phyloP scores from a whole-genome alignment of 2,113 vertebrate species.

The Nothobranchius kuhntae region DNA sequence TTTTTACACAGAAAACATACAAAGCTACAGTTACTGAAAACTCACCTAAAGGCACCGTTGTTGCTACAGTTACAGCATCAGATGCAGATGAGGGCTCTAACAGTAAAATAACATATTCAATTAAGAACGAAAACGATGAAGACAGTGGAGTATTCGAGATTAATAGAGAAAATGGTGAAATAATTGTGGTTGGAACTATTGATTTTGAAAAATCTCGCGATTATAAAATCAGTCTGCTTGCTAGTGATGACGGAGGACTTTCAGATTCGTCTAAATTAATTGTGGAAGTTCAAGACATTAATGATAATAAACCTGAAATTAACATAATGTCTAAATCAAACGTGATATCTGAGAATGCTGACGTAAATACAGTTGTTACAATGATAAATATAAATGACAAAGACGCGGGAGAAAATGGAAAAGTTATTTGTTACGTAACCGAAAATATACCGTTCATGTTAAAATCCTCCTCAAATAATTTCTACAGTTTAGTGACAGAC shows the following conservation, averaged over 20 bases:
- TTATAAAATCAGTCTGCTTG: constrained; percentile 69
- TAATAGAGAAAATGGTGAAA: constrained; percentile 56
- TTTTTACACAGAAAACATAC: constrained; percentile 77
- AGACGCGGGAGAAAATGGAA: constrained; percentile 31
- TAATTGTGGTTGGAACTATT: constrained; percentile 55
- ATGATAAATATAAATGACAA: constrained; percentile 70
- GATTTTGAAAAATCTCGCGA: constrained; percentile 73
- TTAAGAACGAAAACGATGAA: constrained; percentile 37
- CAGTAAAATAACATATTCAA: constrained; percentile 66
- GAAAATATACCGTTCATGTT: constrained; percentile 67
- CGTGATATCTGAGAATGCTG: constrained; percentile 74
- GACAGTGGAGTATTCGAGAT: constrained; percentile 40
- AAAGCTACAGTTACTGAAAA: constrained; percentile 70
- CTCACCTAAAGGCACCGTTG: constrained; percentile 30
- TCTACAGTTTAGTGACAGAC: constrained; percentile 77
- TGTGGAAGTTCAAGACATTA: constrained; percentile 70
- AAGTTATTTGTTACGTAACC: constrained; percentile 67
- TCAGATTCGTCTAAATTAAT: constrained; percentile 66
- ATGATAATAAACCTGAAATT: constrained; percentile 74
- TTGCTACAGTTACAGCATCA: constrained; percentile 64
- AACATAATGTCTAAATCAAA: constrained; percentile 58
- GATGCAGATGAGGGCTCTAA: constrained; percentile 73
- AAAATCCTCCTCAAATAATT: constrained; percentile 65
- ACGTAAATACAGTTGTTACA: constrained; percentile 73
- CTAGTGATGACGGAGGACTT: constrained; percentile 71